Percentiles rank a stretch among this genome's conserved stretches.
These are phyloP conservation scores for Chymomyza procnemis DNA, from an alignment of 2,888 invertebrate genomes.

Conservation along the genomic window DNA sequence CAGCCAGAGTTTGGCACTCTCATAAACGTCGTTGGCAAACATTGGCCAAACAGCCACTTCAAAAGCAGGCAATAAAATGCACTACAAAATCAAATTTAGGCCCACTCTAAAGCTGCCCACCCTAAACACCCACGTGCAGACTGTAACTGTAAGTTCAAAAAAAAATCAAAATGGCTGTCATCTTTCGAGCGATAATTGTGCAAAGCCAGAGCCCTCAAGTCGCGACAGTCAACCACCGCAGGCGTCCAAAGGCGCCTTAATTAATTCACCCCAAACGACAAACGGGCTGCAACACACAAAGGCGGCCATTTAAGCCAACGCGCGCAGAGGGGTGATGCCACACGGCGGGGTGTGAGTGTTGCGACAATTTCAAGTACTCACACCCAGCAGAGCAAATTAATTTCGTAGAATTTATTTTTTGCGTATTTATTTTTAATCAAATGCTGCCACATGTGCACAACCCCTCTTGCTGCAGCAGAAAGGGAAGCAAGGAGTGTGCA, in stretches of 20 bases:
- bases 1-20: not conserved
- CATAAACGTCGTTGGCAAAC: conserved; percentile 5
- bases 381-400: conserved; percentile 52
- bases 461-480: too few species aligned
- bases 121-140: not conserved
- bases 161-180: conserved; percentile 10
- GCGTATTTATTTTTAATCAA: conserved; percentile 65
- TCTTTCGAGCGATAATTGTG: not conserved
- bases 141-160: not conserved
- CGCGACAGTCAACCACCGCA: not conserved
- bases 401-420: conserved; percentile 42
- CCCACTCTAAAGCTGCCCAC: not conserved
- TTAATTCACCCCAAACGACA: conserved; percentile 17
- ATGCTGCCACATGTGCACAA: conserved; percentile 71
- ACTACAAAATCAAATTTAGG: conserved; percentile 1
- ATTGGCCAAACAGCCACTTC: not conserved
- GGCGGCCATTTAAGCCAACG: conserved; percentile 55
- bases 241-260: conserved; percentile 13
- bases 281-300: conserved; percentile 34
- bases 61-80: not conserved
- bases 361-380: conserved; percentile 57
- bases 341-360: conserved; percentile 22
- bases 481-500: too few species aligned
- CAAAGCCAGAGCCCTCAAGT: not conserved
- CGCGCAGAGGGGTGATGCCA: too few species aligned